A percentile compares a stretch with the other conserved stretches of the same genome.
Conservation (phyloP, 2,113 vertebrate genomes). For the Dissostichus mawsoni region DNA sequence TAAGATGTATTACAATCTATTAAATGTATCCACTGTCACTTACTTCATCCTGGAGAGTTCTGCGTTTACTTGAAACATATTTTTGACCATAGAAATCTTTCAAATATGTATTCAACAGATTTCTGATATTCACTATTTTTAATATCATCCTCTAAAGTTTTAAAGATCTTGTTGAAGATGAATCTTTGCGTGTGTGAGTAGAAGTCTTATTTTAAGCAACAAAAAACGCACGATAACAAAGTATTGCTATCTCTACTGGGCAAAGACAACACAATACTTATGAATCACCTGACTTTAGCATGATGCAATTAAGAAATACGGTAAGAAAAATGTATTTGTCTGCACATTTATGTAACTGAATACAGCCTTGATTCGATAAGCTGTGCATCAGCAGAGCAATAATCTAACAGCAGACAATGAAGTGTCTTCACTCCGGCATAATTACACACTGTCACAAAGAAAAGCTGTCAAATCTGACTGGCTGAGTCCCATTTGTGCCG, state of each 20-base stretch:
- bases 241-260: background rate
- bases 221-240: no score
- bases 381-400: background rate
- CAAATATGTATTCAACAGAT: no score
- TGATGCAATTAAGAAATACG: background rate
- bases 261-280: constrained; percentile 20
- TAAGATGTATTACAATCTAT: no score
- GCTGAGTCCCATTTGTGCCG: constrained; percentile 52
- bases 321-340: background rate
- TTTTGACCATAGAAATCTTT: no score
- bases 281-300: constrained; percentile 36
- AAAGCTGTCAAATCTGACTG: constrained; percentile 66
- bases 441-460: constrained; percentile 60
- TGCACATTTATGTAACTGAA: constrained; percentile 4
- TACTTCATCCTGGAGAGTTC: no score
- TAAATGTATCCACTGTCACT: no score
- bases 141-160: constrained; percentile 2
- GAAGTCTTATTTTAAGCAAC: constrained; percentile 23
- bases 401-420: background rate
- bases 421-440: no score
- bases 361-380: background rate
- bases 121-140: constrained; percentile 7
- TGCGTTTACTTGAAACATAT: no score
- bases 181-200: constrained; percentile 28
- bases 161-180: constrained; percentile 1